A percentile compares a stretch with the other conserved stretches of the same genome.
Conservation (phyloP, 2,113 vertebrate genomes). For the Sula dactylatra region DNA sequence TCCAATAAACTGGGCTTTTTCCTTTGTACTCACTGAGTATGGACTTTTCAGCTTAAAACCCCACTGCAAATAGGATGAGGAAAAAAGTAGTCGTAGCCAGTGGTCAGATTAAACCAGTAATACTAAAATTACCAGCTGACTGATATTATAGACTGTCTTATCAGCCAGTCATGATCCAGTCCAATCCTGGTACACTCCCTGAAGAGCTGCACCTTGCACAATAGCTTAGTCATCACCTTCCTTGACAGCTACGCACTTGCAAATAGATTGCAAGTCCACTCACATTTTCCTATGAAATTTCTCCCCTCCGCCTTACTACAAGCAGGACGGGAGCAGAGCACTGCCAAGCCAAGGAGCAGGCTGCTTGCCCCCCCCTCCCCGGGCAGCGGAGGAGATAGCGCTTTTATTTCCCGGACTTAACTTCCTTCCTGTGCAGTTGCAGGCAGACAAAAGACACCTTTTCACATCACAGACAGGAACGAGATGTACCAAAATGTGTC, state of each 20-base stretch:
- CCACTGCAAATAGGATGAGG: neutral
- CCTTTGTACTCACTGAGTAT: fast-evolving
- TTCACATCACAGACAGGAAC: neutral
- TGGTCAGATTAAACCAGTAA: neutral
- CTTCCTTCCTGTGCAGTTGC: slow-evolving; percentile 15
- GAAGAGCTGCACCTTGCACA: neutral
- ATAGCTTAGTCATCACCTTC: slow-evolving; percentile 60
- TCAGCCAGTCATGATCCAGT: neutral
- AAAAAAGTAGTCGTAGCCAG: neutral
- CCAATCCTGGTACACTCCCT: neutral
- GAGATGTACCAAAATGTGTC: neutral
- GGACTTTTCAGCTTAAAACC: neutral
- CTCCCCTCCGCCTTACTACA: neutral
- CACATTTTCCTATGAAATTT: neutral
- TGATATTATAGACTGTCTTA: neutral
- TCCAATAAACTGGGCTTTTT: neutral
- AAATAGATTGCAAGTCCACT: neutral
- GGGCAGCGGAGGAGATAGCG: neutral
- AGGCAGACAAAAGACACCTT: slow-evolving; percentile 15
- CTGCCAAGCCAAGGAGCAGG: neutral
- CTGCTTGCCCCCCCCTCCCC: neutral
- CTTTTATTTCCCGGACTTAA: slow-evolving; percentile 16
- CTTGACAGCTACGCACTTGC: slow-evolving; percentile 1
- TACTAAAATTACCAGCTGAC: neutral
- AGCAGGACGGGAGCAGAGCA: neutral